These are phyloP conservation scores for Petroica traversi DNA, from an alignment of 2,113 vertebrate species.

Conservation along the genomic window DNA sequence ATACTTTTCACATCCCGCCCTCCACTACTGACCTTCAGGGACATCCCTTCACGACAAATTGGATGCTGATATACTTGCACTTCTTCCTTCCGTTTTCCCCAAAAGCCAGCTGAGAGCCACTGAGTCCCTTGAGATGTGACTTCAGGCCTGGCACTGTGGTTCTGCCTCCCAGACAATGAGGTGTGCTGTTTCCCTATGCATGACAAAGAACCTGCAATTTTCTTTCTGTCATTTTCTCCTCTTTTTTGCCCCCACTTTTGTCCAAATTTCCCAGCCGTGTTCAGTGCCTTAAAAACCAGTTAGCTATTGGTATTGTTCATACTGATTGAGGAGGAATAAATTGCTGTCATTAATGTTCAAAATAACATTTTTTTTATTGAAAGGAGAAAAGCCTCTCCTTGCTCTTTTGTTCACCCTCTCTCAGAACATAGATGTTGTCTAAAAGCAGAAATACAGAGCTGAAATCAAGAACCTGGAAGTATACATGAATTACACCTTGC, in stretches of 20 bases:
- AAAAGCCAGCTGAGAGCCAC: neutral
- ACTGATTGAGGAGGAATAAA: neutral
- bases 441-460: neutral
- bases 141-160: neutral
- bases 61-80: neutral
- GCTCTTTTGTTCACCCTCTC: accelerated
- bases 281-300: neutral
- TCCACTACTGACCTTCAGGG: neutral
- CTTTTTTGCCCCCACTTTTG: neutral
- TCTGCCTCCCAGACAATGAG: neutral
- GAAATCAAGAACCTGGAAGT: neutral
- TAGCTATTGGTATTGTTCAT: neutral
- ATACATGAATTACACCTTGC: neutral
- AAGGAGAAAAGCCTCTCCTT: neutral
- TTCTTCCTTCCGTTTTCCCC: neutral
- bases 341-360: neutral
- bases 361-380: neutral
- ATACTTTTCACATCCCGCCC: neutral
- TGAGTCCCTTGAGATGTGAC: neutral
- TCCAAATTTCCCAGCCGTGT: neutral
- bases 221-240: neutral
- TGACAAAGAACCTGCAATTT: neutral
- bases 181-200: neutral
- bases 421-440: neutral
- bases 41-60: neutral